Evolutionary conservation across 2,113 vertebrate genomes (phyloP).

Genomic region (Equus quagga): DNA sequence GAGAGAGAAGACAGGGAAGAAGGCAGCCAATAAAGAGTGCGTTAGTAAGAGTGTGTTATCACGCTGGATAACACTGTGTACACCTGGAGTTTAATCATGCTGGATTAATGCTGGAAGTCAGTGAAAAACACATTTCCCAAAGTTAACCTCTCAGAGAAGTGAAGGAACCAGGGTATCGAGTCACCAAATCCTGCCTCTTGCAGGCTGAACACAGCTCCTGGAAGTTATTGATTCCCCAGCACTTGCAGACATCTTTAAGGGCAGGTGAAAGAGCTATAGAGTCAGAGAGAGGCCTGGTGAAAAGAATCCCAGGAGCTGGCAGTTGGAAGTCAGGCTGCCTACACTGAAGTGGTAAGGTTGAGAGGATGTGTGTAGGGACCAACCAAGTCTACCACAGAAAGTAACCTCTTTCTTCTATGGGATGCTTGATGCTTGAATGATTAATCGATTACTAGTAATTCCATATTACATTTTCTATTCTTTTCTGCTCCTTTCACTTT

Average conservation of each 20-base stretch:
- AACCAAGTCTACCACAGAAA: neutral
- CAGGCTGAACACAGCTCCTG: neutral
- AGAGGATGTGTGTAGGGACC: rapidly evolving
- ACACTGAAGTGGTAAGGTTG: neutral
- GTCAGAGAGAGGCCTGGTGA: neutral
- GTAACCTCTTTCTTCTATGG: neutral
- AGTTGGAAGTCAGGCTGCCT: neutral
- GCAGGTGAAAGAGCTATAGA: neutral
- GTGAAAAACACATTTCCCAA: neutral
- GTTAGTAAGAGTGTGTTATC: neutral
- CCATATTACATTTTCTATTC: neutral
- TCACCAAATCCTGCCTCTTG: neutral
- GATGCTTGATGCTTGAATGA: neutral
- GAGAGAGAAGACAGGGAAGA: neutral
- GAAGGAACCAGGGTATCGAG: neutral
- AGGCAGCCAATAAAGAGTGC: neutral
- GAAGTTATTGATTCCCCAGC: neutral
- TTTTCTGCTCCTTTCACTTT: neutral
- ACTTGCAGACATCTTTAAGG: neutral
- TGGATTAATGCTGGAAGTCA: neutral
- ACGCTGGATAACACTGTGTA: neutral
- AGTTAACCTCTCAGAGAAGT: neutral
- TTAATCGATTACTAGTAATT: neutral
- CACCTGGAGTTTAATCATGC: neutral
- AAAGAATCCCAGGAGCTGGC: neutral